Conservation (phyloP, 2,888 invertebrate genomes). For the Chaetogeoica ovagalla region DNA sequence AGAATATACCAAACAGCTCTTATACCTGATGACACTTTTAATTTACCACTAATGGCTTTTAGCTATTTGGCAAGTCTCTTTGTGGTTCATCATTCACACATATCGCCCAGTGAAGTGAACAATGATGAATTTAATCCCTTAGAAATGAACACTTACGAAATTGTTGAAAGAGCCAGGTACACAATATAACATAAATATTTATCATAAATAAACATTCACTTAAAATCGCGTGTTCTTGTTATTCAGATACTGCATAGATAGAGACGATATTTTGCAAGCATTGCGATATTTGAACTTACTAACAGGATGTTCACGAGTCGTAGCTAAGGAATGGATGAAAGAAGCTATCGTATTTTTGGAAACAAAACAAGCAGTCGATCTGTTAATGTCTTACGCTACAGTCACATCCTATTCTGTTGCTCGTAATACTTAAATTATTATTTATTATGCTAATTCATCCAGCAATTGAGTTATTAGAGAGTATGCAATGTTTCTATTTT, state of each 20-base stretch:
- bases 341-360: conserved; percentile 53
- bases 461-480: conserved; percentile 13
- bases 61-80: conserved; percentile 40
- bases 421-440: conserved; percentile 22
- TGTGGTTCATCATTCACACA: conserved; percentile 46
- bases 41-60: conserved; percentile 44
- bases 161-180: conserved; percentile 52
- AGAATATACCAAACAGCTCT: conserved; percentile 82
- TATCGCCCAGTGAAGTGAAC: conserved; percentile 40
- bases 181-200: conserved; percentile 31
- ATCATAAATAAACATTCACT: neutral
- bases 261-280: conserved; percentile 52
- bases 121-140: conserved; percentile 50
- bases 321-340: conserved; percentile 53
- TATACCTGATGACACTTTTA: conserved; percentile 61
- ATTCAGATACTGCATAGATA: conserved; percentile 52
- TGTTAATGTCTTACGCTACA: conserved; percentile 47
- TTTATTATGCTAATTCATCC: neutral
- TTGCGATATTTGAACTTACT: conserved; percentile 53
- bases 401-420: conserved; percentile 4
- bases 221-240: neutral
- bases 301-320: conserved; percentile 48
- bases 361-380: conserved; percentile 53
- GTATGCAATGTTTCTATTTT: conserved; percentile 14
- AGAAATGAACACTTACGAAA: conserved; percentile 52